Percentiles rank a stretch among this genome's conserved stretches.
phyloP scores from a whole-genome alignment of 1,140 invertebrate genomes.

The Drosophila kurseongensis region DNA sequence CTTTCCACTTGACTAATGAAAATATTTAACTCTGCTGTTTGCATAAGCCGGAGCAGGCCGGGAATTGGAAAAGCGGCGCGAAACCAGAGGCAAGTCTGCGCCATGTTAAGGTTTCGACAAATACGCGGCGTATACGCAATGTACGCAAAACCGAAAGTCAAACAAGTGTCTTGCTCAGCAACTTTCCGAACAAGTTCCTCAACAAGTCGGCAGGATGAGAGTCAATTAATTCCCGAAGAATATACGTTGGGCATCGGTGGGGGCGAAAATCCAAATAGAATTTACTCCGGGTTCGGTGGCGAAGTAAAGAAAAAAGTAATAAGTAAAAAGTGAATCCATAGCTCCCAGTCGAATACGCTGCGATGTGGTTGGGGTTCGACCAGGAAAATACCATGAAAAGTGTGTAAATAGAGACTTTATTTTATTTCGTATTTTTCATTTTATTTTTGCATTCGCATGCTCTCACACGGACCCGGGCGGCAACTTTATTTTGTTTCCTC shows the following conservation, averaged over 20 bases:
- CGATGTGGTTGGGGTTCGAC: not conserved
- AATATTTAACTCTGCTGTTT: slow-evolving; percentile 73
- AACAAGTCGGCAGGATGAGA: slow-evolving; percentile 68
- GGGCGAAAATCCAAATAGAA: slow-evolving; percentile 41
- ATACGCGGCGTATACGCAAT: slow-evolving; percentile 68
- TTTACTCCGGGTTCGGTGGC: slow-evolving; percentile 9
- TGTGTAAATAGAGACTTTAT: slow-evolving; percentile 82
- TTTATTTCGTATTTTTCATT: slow-evolving; percentile 67
- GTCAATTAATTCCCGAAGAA: slow-evolving; percentile 77
- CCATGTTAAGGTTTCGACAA: slow-evolving; percentile 44
- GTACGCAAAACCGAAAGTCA: slow-evolving; percentile 52
- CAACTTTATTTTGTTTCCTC: slow-evolving; percentile 70
- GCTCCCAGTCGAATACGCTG: slow-evolving; percentile 63
- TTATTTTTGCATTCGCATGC: slow-evolving; percentile 30
- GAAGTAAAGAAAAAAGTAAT: not conserved
- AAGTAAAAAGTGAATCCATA: slow-evolving; percentile 59
- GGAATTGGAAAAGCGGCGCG: not conserved
- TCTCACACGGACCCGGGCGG: slow-evolving; percentile 24
- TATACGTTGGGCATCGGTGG: slow-evolving; percentile 48
- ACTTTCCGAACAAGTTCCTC: slow-evolving; percentile 54
- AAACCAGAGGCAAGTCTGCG: slow-evolving; percentile 18
- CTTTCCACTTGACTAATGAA: slow-evolving; percentile 77
- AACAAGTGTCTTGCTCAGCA: slow-evolving; percentile 61
- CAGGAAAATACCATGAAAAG: slow-evolving; percentile 56
- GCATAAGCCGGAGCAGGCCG: slow-evolving; percentile 44